phyloP scores from a whole-genome alignment of 2,888 invertebrate species.

The Oegoconia quadripuncta region DNA sequence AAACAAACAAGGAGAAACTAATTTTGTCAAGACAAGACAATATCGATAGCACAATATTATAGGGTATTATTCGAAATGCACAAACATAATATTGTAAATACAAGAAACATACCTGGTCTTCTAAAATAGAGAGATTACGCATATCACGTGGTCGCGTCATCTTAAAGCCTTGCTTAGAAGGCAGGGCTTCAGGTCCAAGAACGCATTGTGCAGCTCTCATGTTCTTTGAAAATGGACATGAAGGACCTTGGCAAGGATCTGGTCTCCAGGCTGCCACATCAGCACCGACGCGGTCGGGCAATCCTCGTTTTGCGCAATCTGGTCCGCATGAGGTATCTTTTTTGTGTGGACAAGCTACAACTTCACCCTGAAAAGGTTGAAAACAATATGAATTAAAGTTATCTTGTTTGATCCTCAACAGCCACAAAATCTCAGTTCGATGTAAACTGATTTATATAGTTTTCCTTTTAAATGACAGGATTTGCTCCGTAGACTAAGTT shows the following conservation, averaged over 20 bases:
- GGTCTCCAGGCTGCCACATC: constrained; percentile 34
- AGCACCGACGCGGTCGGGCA: constrained; percentile 25
- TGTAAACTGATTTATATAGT: no score
- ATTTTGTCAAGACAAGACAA: no score
- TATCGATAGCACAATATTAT: no score
- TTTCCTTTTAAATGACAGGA: no score
- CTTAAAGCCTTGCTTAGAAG: constrained; percentile 15
- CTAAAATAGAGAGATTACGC: constrained; percentile 18
- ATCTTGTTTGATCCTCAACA: no score
- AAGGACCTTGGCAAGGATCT: constrained; percentile 39
- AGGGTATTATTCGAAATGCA: no score
- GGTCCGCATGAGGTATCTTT: constrained; percentile 37
- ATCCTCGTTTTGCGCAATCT: constrained; percentile 38
- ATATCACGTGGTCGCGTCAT: constrained; percentile 9
- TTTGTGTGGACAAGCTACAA: constrained; percentile 36
- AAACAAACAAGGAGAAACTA: no score
- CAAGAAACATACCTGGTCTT: constrained; percentile 25
- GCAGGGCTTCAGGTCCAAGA: constrained; percentile 42
- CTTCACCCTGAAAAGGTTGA: constrained; percentile 26
- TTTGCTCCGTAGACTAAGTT: no score
- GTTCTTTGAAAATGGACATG: constrained; percentile 43
- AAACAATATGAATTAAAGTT: neutral
- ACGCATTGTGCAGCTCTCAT: constrained; percentile 62
- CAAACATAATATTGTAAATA: no score
- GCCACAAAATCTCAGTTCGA: no score